Evolutionary conservation across 2,113 vertebrate genomes (phyloP).

Genomic region (Lathamus discolor): DNA sequence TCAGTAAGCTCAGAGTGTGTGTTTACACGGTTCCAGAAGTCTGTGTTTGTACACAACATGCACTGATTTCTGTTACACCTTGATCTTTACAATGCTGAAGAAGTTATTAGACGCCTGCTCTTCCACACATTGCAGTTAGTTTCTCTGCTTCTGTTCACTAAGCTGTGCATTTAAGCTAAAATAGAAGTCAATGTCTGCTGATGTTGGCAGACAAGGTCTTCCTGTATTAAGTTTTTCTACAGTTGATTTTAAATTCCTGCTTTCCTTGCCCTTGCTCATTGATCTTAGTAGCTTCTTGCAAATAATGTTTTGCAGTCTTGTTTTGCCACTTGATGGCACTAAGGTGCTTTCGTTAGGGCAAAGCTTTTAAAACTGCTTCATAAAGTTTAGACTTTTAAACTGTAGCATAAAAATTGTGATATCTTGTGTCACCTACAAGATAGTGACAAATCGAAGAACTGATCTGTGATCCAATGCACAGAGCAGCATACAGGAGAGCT

Average conservation of each 20-base stretch:
- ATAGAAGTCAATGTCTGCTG: not conserved
- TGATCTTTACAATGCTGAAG: not conserved
- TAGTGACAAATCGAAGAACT: not conserved
- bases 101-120: not conserved
- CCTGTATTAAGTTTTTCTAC: not conserved
- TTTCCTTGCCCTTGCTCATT: not conserved
- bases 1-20: not conserved
- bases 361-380: not conserved
- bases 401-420: not conserved
- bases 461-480: not conserved
- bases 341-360: not conserved
- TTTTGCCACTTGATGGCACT: slow-evolving; percentile 40
- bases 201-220: not conserved
- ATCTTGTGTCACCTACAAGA: not conserved
- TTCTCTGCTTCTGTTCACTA: not conserved
- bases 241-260: not conserved
- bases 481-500: not conserved
- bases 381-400: not conserved
- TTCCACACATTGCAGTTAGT: not conserved
- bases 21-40: not conserved
- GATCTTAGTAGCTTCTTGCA: not conserved
- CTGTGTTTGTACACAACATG: not conserved
- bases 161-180: not conserved
- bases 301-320: not conserved
- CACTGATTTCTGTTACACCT: not conserved